Conservation (phyloP, 2,113 vertebrate species). For the Campylorhamphus procurvoides region DNA sequence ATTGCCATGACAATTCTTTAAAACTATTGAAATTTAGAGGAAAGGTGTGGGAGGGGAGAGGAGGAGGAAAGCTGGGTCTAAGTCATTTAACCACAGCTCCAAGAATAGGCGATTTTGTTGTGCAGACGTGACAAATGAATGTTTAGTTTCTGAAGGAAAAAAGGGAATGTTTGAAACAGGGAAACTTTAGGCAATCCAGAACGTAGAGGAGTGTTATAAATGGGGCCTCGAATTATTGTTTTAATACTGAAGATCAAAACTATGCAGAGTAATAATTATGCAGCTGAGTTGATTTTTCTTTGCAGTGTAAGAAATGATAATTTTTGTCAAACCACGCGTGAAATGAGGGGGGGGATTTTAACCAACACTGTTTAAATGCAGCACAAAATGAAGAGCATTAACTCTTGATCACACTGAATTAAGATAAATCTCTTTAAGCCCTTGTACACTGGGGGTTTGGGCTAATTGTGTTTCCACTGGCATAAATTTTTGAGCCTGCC, state of each 20-base stretch:
- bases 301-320: background rate
- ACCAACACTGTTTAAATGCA: background rate
- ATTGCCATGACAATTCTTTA: background rate
- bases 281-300: background rate
- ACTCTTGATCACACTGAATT: background rate
- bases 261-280: background rate
- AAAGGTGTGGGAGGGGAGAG: slow-evolving; percentile 27
- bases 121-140: slow-evolving; percentile 8
- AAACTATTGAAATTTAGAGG: slow-evolving; percentile 19
- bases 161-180: background rate
- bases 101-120: slow-evolving; percentile 20
- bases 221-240: background rate
- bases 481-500: background rate
- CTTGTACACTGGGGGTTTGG: background rate
- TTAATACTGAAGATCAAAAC: background rate
- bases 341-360: background rate
- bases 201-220: background rate
- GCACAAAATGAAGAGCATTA: background rate
- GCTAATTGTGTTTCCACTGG: background rate
- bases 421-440: background rate
- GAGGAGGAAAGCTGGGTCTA: background rate
- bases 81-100: slow-evolving; percentile 33
- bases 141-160: background rate
- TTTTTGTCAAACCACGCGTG: background rate
- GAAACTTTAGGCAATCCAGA: background rate